Percentiles rank a stretch among this genome's conserved stretches.
phyloP scores from a whole-genome alignment of 2,113 vertebrate genomes.

The Elgaria multicarinata region DNA sequence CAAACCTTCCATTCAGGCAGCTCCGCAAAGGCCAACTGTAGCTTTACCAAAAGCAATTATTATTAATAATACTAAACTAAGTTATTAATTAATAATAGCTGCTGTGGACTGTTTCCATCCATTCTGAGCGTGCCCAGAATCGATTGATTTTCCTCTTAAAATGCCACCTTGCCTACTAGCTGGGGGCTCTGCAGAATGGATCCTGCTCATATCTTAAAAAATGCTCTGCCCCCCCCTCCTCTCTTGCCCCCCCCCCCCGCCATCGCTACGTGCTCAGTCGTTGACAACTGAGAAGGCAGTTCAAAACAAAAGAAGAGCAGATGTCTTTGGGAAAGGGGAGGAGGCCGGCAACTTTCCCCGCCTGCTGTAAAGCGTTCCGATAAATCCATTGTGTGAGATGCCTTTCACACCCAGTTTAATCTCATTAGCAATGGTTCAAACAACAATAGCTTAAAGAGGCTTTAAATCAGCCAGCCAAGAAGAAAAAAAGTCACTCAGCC shows the following conservation, averaged over 20 bases:
- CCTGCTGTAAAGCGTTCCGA: neutral
- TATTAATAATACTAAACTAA: conserved; percentile 27
- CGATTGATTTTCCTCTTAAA: neutral
- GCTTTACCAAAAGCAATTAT: neutral
- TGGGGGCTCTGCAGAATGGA: neutral
- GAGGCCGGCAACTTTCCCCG: neutral
- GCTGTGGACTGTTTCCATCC: neutral
- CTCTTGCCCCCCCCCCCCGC: neutral
- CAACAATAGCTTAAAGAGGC: neutral
- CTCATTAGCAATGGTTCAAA: conserved; percentile 15
- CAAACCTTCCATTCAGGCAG: neutral
- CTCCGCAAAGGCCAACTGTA: neutral
- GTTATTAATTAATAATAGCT: conserved; percentile 13
- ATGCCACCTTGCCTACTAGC: neutral
- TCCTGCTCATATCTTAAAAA: neutral
- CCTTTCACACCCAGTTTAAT: conserved; percentile 11
- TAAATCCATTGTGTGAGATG: neutral
- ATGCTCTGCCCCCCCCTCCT: neutral
- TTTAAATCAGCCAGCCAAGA: neutral
- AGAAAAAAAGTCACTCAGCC: neutral
- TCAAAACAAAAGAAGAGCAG: neutral
- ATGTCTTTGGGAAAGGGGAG: neutral
- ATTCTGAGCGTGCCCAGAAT: neutral
- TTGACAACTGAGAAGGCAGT: neutral
- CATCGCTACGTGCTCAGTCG: neutral